Evolutionary conservation across 2,888 invertebrate species (phyloP), one percentile per base, ranked within the genome.

Genomic region (Phania funesta): DNA sequence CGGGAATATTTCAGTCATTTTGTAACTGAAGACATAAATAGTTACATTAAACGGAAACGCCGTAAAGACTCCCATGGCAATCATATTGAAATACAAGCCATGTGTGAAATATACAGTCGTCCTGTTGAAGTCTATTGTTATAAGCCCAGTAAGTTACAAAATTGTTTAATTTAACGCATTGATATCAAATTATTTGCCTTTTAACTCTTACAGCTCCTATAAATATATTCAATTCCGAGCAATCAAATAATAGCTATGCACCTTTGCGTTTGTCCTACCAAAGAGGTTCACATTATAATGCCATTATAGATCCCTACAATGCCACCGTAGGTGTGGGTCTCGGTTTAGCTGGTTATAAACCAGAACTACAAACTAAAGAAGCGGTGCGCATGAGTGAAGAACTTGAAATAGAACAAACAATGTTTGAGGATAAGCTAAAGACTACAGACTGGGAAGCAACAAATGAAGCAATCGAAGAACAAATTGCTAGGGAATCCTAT

Each of bases 381-480:
- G 96, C 96, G 11, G 93, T 94, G 35, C 92, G 94, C 82, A 93
- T 95, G 85, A 96, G 96, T 86, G 96, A 96, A 91, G 94, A 96
- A 84, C 91, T 94, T 84, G 94, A 96, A 85, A 94, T 96, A 85
- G 96, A 96, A 91, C 95, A 96, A 92, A 95, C 96, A 1, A 97
- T 97, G 97, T 92, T 97, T 86, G 95, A 97, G 90, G 97, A 97
- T 89, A 97, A 97, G 89, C 90, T 97, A 56, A 93, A 95, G 86
- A 96, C 96, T 81, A 96, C 97, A 6, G 97, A 97, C 90, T 97
- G 96, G 96, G 97, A 97, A 90, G 95, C 97, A 8, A 97, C 97
- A 0, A 96, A 96, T 88, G 96, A 97, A 89, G 95, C 95, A n/a
- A 94, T 97, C 73, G 96, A 96, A 87, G 96, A 97, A 88, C 96